These are phyloP conservation scores for Lasioglossum figueresi DNA, from an alignment of 2,888 invertebrate genomes.

Conservation along the genomic window DNA sequence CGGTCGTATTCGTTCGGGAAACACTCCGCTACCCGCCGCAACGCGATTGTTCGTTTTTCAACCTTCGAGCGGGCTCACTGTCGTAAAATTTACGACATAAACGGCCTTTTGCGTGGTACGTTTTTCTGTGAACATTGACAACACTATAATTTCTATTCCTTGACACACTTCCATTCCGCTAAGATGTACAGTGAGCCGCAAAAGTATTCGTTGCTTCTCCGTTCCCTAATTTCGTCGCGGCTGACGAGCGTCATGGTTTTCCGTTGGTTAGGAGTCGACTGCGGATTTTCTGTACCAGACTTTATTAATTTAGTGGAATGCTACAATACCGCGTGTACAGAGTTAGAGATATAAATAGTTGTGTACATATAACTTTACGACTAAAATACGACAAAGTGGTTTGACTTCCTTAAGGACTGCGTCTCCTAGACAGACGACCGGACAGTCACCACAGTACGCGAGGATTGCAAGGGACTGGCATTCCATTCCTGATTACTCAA, in stretches of 20 bases:
- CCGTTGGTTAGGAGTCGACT: no score
- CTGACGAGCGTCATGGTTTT: neutral
- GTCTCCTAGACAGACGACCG: no score
- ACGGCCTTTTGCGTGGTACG: neutral
- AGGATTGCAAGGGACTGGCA: no score
- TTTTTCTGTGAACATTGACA: neutral
- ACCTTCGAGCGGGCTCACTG: neutral
- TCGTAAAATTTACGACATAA: conserved; percentile 1
- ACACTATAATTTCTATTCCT: conserved; percentile 1
- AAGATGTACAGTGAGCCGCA: neutral
- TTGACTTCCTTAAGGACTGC: no score
- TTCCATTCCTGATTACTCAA: no score
- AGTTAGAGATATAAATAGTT: no score
- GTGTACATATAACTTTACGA: no score
- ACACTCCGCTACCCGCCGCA: neutral
- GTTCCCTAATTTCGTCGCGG: neutral
- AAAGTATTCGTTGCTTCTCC: neutral
- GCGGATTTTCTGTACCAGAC: no score
- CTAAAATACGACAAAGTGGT: no score
- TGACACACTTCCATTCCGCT: neutral
- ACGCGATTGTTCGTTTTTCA: neutral
- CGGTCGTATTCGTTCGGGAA: neutral
- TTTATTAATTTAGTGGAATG: no score
- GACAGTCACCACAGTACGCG: no score
- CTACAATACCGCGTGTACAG: no score